Evolutionary conservation across 1,140 invertebrate genomes (phyloP).

Genomic region (Diplogasteroides magnus): DNA sequence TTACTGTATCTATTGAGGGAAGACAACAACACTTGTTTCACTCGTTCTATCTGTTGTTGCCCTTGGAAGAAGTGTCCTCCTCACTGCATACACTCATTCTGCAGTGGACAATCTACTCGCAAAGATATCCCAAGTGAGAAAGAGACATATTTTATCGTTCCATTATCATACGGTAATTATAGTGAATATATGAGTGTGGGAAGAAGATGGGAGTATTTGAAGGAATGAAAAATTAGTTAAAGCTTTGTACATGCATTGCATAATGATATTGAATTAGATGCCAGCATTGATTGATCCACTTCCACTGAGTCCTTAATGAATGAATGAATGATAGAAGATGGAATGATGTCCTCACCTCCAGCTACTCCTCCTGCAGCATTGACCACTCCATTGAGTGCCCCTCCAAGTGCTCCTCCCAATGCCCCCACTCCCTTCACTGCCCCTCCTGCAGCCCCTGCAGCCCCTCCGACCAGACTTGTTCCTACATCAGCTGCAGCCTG

Average conservation of each 20-base stretch:
- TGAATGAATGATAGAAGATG: too few species aligned
- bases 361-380: background rate
- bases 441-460: background rate
- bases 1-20: slow-evolving; percentile 12
- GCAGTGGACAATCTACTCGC: slow-evolving; percentile 23
- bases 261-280: too few species aligned
- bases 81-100: slow-evolving; percentile 26
- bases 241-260: too few species aligned
- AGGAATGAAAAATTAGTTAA: too few species aligned
- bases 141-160: background rate
- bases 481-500: background rate
- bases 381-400: background rate
- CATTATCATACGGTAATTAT: too few species aligned
- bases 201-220: too few species aligned
- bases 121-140: slow-evolving; percentile 6
- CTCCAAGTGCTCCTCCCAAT: background rate
- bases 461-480: background rate
- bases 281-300: too few species aligned
- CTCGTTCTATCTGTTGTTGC: slow-evolving; percentile 20
- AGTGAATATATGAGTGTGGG: background rate
- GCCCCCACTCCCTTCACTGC: background rate
- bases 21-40: slow-evolving; percentile 21
- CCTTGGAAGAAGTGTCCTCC: slow-evolving; percentile 9
- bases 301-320: too few species aligned
- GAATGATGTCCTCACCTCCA: too few species aligned